Evolutionary conservation across 2,797 vertebrate species (phyloP).

Genomic region (Siniperca obscura): DNA sequence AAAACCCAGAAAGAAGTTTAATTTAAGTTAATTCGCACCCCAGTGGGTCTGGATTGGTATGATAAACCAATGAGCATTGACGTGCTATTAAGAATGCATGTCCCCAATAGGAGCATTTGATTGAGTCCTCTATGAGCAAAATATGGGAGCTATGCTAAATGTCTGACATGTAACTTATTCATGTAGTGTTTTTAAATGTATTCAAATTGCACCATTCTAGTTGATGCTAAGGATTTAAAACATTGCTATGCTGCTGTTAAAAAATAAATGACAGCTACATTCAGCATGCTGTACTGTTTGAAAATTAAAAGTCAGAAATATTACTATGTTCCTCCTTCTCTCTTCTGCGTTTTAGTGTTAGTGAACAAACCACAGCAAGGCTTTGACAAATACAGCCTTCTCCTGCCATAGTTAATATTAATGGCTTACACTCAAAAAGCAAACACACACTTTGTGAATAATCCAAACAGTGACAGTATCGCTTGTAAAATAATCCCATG

Average conservation of each 20-base stretch:
- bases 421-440: conserved; percentile 56
- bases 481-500: conserved; percentile 55
- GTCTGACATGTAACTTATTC: conserved; percentile 58
- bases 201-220: conserved; percentile 44
- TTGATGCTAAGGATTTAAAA: conserved; percentile 34
- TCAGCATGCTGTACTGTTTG: not conserved
- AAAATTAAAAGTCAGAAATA: conserved; percentile 28
- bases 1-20: conserved; percentile 61
- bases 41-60: conserved; percentile 52
- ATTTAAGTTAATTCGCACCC: conserved; percentile 66
- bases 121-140: conserved; percentile 52
- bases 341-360: conserved; percentile 45
- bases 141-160: conserved; percentile 45
- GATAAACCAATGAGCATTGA: conserved; percentile 67
- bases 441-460: conserved; percentile 64
- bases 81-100: conserved; percentile 67
- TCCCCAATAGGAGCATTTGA: conserved; percentile 53
- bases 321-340: conserved; percentile 7
- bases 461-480: conserved; percentile 66
- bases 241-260: not conserved
- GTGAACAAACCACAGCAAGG: conserved; percentile 41
- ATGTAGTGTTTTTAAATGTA: conserved; percentile 36
- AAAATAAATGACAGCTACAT: conserved; percentile 22
- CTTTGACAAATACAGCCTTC: conserved; percentile 41
- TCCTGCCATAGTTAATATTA: conserved; percentile 72